phyloP scores from a whole-genome alignment of 1,140 invertebrate species.

The Oryctes rhinoceros region DNA sequence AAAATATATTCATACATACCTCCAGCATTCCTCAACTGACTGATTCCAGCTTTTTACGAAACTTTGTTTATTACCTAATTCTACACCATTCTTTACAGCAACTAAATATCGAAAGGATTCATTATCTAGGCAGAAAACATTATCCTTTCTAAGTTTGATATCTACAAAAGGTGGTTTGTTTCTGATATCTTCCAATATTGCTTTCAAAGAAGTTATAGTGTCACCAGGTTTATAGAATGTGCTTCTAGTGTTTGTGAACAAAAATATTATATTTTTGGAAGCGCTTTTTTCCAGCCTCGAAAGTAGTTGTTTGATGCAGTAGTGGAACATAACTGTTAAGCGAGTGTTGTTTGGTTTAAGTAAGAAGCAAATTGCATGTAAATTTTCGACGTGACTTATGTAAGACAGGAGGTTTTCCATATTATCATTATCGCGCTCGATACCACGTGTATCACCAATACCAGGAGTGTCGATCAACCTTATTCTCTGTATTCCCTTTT shows the following conservation, averaged over 20 bases:
- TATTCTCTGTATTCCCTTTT: conserved; percentile 46
- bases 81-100: conserved; percentile 49
- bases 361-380: conserved; percentile 56
- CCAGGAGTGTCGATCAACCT: conserved; percentile 56
- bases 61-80: conserved; percentile 43
- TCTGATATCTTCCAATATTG: conserved; percentile 46
- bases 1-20: not conserved
- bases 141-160: conserved; percentile 50
- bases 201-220: conserved; percentile 41
- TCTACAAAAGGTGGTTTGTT: conserved; percentile 49
- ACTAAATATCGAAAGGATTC: conserved; percentile 55
- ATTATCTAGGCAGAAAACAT: conserved; percentile 56
- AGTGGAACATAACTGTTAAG: conserved; percentile 50
- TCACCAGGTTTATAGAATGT: conserved; percentile 53
- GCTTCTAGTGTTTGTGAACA: conserved; percentile 54
- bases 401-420: conserved; percentile 55
- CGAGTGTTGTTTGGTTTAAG: conserved; percentile 51
- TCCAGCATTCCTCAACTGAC: conserved; percentile 50
- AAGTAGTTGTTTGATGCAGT: conserved; percentile 55
- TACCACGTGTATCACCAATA: conserved; percentile 50
- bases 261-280: conserved; percentile 54
- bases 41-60: conserved; percentile 54
- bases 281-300: conserved; percentile 55
- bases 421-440: conserved; percentile 54
- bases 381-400: conserved; percentile 49